Evolutionary conservation across 2,888 invertebrate genomes (phyloP).

Genomic region (Caenorhabditis macrosperma): DNA sequence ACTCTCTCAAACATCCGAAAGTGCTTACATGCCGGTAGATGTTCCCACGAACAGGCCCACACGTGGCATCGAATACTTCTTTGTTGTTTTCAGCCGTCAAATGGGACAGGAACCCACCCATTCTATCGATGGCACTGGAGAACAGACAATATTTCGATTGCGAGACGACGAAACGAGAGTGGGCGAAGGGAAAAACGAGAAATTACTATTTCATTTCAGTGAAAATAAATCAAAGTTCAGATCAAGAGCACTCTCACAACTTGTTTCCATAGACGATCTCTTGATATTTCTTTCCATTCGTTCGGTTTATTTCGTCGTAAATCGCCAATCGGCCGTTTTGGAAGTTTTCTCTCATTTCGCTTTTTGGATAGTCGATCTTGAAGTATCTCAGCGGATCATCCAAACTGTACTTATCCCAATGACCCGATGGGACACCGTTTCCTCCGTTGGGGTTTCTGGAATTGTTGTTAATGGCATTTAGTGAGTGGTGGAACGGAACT

Average conservation of each 20-base stretch:
- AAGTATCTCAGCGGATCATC: constrained; percentile 11
- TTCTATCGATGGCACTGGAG: too few species aligned
- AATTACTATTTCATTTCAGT: too few species aligned
- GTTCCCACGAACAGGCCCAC: constrained; percentile 37
- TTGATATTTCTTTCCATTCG: constrained; percentile 1
- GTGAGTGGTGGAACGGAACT: not conserved
- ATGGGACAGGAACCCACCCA: constrained; percentile 13
- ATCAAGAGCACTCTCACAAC: too few species aligned
- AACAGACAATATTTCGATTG: too few species aligned
- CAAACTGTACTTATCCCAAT: constrained; percentile 15
- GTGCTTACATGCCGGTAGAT: constrained; percentile 11
- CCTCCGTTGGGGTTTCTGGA: constrained; percentile 14
- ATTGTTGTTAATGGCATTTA: not conserved
- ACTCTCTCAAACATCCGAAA: not conserved
- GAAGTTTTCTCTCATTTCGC: constrained; percentile 23
- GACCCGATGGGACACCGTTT: not conserved
- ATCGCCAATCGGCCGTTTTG: constrained; percentile 14
- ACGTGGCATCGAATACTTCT: constrained; percentile 12
- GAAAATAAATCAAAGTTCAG: too few species aligned
- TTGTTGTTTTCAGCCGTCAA: constrained; percentile 8
- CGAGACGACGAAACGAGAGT: not conserved
- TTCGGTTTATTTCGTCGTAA: constrained; percentile 22
- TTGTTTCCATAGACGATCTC: constrained; percentile 4
- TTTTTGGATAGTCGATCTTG: constrained; percentile 37
- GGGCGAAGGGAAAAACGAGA: too few species aligned